Conservation (phyloP, 2,888 invertebrate species). For the Allophyes oxyacanthae region DNA sequence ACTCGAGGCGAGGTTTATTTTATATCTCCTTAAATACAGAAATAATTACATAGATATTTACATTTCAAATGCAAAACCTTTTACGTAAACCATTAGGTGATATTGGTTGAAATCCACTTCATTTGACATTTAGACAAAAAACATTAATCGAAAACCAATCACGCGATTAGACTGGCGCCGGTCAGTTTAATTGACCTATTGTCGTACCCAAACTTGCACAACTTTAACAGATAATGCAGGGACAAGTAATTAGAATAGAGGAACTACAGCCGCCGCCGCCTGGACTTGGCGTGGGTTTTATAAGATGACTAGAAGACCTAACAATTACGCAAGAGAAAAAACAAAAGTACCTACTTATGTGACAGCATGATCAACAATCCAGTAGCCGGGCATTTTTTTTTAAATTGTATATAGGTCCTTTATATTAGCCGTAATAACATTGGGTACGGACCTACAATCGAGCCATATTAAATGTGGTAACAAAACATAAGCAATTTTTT, state of each 20-base stretch:
- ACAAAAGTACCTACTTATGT: too few species aligned
- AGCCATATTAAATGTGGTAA: too few species aligned
- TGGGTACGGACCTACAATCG: too few species aligned
- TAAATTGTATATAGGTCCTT: too few species aligned
- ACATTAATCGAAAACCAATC: constrained; percentile 35
- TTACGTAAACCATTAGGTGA: constrained; percentile 19
- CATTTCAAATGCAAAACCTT: constrained; percentile 21
- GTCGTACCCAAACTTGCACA: constrained; percentile 38
- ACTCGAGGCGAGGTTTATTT: constrained; percentile 35
- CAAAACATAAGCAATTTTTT: too few species aligned
- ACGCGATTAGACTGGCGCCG: constrained; percentile 37
- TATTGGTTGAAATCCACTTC: constrained; percentile 28
- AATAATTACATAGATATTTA: constrained; percentile 12
- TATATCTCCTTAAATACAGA: constrained; percentile 24
- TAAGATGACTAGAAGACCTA: too few species aligned
- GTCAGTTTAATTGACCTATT: constrained; percentile 41
- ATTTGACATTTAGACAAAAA: constrained; percentile 49
- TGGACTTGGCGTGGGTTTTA: too few species aligned
- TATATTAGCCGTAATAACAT: too few species aligned
- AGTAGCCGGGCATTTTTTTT: too few species aligned
- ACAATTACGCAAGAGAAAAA: too few species aligned
- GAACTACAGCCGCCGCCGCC: constrained; percentile 29
- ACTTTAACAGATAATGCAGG: constrained; percentile 18
- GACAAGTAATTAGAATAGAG: constrained; percentile 13
- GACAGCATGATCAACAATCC: too few species aligned